A percentile compares a stretch with the other conserved stretches of the same genome.
Evolutionary conservation across 2,113 vertebrate genomes (phyloP).

Genomic region (Zosterops borbonicus): DNA sequence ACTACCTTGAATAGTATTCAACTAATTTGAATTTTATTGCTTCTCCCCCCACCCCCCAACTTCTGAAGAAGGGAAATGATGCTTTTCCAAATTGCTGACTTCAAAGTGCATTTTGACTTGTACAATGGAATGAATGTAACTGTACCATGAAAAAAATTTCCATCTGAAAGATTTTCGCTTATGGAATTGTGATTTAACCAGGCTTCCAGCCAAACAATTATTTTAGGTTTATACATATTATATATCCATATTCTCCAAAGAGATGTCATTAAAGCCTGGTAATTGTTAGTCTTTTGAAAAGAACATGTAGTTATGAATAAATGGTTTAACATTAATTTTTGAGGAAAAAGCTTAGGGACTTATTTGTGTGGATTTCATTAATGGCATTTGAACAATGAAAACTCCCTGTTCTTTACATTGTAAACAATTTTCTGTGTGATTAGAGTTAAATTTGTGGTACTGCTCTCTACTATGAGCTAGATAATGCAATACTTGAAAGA

Average conservation of each 20-base stretch:
- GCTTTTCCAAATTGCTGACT: not conserved
- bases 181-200: not conserved
- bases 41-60: not conserved
- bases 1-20: not conserved
- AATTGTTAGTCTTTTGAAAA: constrained; percentile 20
- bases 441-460: not conserved
- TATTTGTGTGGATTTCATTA: not conserved
- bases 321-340: not conserved
- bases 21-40: not conserved
- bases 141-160: not conserved
- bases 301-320: not conserved
- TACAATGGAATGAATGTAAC: not conserved
- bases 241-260: not conserved
- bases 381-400: not conserved
- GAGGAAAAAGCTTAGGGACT: not conserved
- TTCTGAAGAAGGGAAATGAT: not conserved
- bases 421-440: not conserved
- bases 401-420: not conserved
- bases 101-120: not conserved
- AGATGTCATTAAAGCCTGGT: not conserved
- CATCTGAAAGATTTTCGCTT: constrained; percentile 15
- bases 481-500: not conserved
- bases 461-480: not conserved
- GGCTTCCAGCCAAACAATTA: constrained; percentile 6
- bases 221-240: not conserved